phyloP scores from a whole-genome alignment of 2,113 vertebrate genomes.

The Zosterops borbonicus region DNA sequence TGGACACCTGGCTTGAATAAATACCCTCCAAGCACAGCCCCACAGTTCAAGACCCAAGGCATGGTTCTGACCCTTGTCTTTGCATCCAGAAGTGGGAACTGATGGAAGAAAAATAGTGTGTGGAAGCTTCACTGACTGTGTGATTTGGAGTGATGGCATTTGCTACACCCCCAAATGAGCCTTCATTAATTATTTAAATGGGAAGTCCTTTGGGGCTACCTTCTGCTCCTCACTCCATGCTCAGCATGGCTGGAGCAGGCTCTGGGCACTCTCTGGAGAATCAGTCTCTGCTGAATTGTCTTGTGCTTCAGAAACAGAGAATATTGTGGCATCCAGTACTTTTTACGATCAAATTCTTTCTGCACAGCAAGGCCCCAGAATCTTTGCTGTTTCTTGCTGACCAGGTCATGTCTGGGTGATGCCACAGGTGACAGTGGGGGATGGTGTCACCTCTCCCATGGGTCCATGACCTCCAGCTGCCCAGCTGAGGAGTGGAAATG shows the following conservation, averaged over 20 bases:
- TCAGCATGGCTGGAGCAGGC: background rate
- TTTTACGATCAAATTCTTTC: background rate
- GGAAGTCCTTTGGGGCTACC: background rate
- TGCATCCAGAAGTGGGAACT: background rate
- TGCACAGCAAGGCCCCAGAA: background rate
- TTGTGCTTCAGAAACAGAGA: background rate
- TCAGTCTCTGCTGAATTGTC: background rate
- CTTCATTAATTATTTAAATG: background rate
- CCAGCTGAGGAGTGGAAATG: background rate
- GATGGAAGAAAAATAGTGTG: background rate
- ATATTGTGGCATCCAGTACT: background rate
- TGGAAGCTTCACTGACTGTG: background rate
- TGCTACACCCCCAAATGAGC: background rate
- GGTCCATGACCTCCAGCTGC: background rate
- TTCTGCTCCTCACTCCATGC: accelerated
- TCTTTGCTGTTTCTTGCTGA: background rate
- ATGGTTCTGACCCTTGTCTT: background rate
- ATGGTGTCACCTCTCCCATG: background rate
- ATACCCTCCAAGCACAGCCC: background rate
- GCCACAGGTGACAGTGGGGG: accelerated
- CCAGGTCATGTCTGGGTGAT: accelerated
- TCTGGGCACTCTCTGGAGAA: background rate
- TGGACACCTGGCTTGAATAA: background rate
- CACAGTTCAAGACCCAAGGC: background rate
- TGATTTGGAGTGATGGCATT: background rate